Base-by-base conservation (phyloP, 2,888 invertebrate species). In the Epistrophe grossulariae region DNA sequence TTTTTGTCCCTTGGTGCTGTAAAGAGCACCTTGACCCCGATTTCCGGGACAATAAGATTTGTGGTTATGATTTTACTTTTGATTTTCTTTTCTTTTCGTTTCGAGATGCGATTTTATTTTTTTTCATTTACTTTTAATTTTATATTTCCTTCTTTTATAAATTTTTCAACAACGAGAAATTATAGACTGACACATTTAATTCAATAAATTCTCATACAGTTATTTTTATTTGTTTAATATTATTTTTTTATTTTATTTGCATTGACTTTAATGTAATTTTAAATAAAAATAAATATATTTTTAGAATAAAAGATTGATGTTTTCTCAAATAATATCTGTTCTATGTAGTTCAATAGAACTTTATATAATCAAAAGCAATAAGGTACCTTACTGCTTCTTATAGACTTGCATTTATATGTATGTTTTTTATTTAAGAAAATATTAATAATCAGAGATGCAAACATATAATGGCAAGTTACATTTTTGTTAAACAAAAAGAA, bases 21-120 rank as follows among this genome's bases (percentile, higher is more conserved):
- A 24, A 28, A 74, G 50, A 80, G 84, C 76, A 66, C 84, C 84
- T 84, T 84, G 79, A 79, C 79, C 83, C 60, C 83, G 35, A 79
- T 84, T 77, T 79, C 84, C 84, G 72, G 76, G 66, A 79, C 71
- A 79, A 68, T 66, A 76, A 76, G 62, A 83, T 73, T 52, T 43
- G 59, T 45, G 72, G 31, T 64, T 28, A 31, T 55, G 13, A 52
- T 48, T 43, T 52, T 66, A 57, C 45, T 50, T 62, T 60, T 50
- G 64, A 60, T 66, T 60, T 66, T 66, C 43, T 52, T 31, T 71
- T 24, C n/a, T n/a, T n/a, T 24, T 24, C 24, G 24, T 24, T 24
- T 24, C 24, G 19, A 40, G 19, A 15, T 43, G 48, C 35, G 19
- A 35, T 76, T 79, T 71, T n/a, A 48, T 52, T 48, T 76, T 52